Conservation (phyloP, 1,140 invertebrate genomes). For the Spodoptera frugiperda region DNA sequence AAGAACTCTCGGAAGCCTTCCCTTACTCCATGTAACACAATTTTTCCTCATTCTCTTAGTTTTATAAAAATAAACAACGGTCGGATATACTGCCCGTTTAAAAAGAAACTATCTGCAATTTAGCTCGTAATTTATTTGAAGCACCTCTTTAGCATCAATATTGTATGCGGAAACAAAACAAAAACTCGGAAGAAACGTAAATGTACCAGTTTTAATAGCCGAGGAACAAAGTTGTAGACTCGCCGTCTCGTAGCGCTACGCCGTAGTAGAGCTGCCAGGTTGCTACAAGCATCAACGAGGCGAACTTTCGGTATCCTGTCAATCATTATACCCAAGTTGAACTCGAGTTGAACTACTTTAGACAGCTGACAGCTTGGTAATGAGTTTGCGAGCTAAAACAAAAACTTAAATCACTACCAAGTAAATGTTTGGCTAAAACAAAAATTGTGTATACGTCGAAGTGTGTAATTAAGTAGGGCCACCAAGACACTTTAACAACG, state of each 20-base stretch:
- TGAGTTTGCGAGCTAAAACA: conserved; percentile 63
- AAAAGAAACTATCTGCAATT: no score
- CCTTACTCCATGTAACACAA: conserved; percentile 4
- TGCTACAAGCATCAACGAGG: conserved; percentile 37
- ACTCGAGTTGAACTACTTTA: conserved; percentile 52
- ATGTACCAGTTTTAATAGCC: neutral
- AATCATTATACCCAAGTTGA: conserved; percentile 58
- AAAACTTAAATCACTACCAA: conserved; percentile 51
- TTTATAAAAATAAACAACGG: neutral
- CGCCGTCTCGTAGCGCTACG: conserved; percentile 35
- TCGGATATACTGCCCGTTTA: neutral
- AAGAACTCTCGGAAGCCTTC: neutral
- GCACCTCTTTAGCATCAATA: neutral
- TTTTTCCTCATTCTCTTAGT: conserved; percentile 29
- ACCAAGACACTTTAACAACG: neutral
- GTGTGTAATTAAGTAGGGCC: conserved; percentile 13
- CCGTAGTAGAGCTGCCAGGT: conserved; percentile 19
- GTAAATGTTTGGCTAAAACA: conserved; percentile 33
- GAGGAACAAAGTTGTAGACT: neutral
- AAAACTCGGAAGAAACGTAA: neutral
- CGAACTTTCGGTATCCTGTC: conserved; percentile 55
- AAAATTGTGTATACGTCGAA: conserved; percentile 10
- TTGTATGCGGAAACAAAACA: neutral
- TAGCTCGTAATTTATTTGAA: no score
- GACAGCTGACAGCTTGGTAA: conserved; percentile 66